A percentile compares a stretch with the other conserved stretches of the same genome.
phyloP scores from a whole-genome alignment of 2,888 invertebrate species.

The Germaria angustata region DNA sequence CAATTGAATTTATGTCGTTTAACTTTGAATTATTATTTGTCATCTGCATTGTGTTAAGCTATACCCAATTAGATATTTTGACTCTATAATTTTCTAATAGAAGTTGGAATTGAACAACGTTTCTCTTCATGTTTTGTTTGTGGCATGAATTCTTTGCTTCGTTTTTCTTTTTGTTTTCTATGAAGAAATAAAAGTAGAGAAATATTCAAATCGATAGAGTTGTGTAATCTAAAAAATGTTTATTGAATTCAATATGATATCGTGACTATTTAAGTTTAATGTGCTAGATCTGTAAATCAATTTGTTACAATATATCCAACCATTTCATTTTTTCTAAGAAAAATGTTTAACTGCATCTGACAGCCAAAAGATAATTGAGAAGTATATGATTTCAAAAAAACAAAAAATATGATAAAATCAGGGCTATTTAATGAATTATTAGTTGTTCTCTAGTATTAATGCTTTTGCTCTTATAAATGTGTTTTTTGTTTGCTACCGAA shows the following conservation, averaged over 20 bases:
- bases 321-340: not conserved
- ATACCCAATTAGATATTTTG: constrained; percentile 36
- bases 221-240: constrained; percentile 23
- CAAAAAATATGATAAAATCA: constrained; percentile 30
- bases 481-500: no score
- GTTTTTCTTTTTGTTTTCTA: constrained; percentile 1
- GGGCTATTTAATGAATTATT: not conserved
- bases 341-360: not conserved
- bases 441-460: no score
- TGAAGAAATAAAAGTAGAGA: not conserved
- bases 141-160: constrained; percentile 25
- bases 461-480: no score
- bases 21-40: constrained; percentile 47
- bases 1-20: constrained; percentile 45
- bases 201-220: constrained; percentile 45
- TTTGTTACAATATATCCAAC: constrained; percentile 9
- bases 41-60: constrained; percentile 33
- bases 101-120: constrained; percentile 12
- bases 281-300: constrained; percentile 51
- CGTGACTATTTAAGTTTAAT: constrained; percentile 47
- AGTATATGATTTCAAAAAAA: not conserved
- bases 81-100: constrained; percentile 1
- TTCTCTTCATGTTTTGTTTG: constrained; percentile 13
- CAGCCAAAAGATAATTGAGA: constrained; percentile 38
- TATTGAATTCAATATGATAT: constrained; percentile 49